phyloP scores from a whole-genome alignment of 2,888 invertebrate species.

The Tenthredo scrophulariae region DNA sequence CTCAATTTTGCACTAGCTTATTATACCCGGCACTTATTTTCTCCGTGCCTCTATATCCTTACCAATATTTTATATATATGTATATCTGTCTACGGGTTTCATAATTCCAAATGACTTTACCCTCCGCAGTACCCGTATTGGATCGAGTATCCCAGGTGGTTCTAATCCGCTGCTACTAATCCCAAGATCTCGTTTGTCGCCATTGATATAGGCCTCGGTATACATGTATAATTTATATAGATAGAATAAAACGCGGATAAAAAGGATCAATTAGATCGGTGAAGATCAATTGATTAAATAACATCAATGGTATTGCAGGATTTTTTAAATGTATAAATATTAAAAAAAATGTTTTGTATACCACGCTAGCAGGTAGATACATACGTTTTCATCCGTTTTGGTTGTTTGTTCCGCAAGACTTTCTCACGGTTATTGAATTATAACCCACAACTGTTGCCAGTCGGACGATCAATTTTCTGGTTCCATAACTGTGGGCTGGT shows the following conservation, averaged over 20 bases:
- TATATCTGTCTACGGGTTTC: conserved; percentile 3
- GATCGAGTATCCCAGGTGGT: conserved; percentile 14
- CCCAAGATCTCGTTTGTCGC: conserved; percentile 42
- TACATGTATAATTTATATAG: too few species aligned
- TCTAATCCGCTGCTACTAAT: conserved; percentile 20
- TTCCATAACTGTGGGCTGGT: neutral
- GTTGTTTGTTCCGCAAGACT: neutral
- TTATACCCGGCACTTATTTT: neutral
- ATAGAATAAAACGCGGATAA: neutral
- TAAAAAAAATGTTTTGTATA: neutral
- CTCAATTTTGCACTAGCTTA: neutral
- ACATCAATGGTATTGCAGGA: neutral
- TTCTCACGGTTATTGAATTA: conserved; percentile 11
- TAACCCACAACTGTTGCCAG: conserved; percentile 17
- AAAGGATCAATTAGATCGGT: neutral
- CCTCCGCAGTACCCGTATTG: neutral
- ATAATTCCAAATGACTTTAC: conserved; percentile 7
- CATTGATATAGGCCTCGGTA: neutral
- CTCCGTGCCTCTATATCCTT: neutral
- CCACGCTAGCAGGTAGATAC: neutral
- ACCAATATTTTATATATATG: neutral
- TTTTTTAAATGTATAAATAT: neutral
- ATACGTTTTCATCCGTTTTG: neutral
- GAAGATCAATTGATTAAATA: neutral
- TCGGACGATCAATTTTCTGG: conserved; percentile 27